A percentile compares a stretch with the other conserved stretches of the same genome.
These are phyloP conservation scores for Drosophila nigricruria DNA, from an alignment of 2,888 invertebrate genomes.

Conservation along the genomic window DNA sequence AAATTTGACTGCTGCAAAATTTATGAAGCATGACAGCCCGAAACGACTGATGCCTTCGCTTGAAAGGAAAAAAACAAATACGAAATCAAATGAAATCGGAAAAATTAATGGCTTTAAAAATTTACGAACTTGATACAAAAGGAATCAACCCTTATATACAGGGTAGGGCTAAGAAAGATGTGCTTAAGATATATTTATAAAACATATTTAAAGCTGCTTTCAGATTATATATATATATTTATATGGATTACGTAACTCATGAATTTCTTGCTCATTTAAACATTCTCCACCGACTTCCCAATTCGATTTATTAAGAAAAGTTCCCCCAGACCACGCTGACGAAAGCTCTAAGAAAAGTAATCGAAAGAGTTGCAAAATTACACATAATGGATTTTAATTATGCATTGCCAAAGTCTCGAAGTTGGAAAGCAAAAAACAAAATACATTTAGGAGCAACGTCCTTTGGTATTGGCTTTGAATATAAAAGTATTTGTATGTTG, in stretches of 20 bases:
- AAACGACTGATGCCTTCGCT: constrained; percentile 14
- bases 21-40: constrained; percentile 60
- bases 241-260: not conserved
- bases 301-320: constrained; percentile 66
- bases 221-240: not conserved
- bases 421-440: constrained; percentile 53
- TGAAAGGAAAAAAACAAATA: constrained; percentile 10
- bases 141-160: not conserved
- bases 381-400: constrained; percentile 81
- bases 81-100: constrained; percentile 22
- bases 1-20: constrained; percentile 68
- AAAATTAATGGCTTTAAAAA: constrained; percentile 26
- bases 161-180: not conserved
- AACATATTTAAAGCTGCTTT: not conserved
- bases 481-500: constrained; percentile 53
- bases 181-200: not conserved
- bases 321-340: constrained; percentile 30
- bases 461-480: constrained; percentile 56
- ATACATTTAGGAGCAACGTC: constrained; percentile 16
- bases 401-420: constrained; percentile 62
- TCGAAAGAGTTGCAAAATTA: constrained; percentile 69
- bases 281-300: constrained; percentile 20
- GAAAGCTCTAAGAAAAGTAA: constrained; percentile 31
- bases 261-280: constrained; percentile 23
- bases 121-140: constrained; percentile 13